These are phyloP conservation scores for Malthinus seriepunctatus DNA, from an alignment of 2,888 invertebrate genomes.

Conservation along the genomic window DNA sequence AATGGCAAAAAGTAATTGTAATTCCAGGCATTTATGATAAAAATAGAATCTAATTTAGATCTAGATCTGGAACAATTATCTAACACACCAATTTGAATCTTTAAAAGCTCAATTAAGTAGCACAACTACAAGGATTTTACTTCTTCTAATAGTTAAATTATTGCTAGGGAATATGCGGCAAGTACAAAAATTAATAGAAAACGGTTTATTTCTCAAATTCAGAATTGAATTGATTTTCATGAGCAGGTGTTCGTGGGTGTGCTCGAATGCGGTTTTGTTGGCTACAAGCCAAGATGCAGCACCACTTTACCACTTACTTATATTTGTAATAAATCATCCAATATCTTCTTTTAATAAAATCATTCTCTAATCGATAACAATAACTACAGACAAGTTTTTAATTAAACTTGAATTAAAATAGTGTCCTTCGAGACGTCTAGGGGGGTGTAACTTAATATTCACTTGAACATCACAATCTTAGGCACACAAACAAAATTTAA, in stretches of 20 bases:
- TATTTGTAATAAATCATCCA: slow-evolving; percentile 47
- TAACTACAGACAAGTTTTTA: slow-evolving; percentile 1
- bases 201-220: slow-evolving; percentile 28
- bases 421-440: slow-evolving; percentile 40
- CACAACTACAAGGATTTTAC: too few species aligned
- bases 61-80: slow-evolving; percentile 40
- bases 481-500: slow-evolving; percentile 34
- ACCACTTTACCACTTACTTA: slow-evolving; percentile 52
- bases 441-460: slow-evolving; percentile 43
- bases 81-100: slow-evolving; percentile 19
- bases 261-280: slow-evolving; percentile 42
- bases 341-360: slow-evolving; percentile 43
- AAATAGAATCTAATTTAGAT: slow-evolving; percentile 46
- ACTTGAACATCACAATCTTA: slow-evolving; percentile 19
- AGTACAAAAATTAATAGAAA: not conserved
- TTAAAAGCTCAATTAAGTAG: too few species aligned
- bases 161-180: slow-evolving; percentile 1
- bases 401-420: slow-evolving; percentile 17
- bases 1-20: slow-evolving; percentile 5
- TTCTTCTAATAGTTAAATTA: slow-evolving; percentile 9
- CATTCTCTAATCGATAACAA: slow-evolving; percentile 25
- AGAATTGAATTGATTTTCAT: slow-evolving; percentile 38
- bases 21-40: slow-evolving; percentile 19
- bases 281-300: slow-evolving; percentile 47
- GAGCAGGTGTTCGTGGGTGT: slow-evolving; percentile 55